These are phyloP conservation scores for Ctenopoma kingsleyae DNA, from an alignment of 2,797 vertebrate species.

Conservation along the genomic window DNA sequence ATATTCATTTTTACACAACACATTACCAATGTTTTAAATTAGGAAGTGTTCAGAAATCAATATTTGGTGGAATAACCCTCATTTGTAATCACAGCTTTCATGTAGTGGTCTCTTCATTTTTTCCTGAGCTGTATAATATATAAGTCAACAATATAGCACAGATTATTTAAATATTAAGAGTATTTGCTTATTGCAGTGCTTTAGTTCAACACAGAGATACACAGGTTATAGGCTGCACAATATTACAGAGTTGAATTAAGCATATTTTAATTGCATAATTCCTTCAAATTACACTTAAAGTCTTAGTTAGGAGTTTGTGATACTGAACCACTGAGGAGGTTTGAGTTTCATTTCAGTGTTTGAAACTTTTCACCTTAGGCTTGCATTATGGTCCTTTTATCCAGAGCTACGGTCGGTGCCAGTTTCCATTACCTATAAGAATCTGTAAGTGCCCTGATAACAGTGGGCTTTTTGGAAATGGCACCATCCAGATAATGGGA, in stretches of 20 bases:
- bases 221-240: not conserved
- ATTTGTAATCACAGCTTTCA: too few relatives aligned
- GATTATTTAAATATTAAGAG: too few relatives aligned
- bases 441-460: conserved; percentile 35
- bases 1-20: too few relatives aligned
- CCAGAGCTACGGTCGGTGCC: not conserved
- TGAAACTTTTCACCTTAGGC: conserved; percentile 32
- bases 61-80: too few relatives aligned
- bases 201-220: not conserved
- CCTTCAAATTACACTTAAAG: not conserved
- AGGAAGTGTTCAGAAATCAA: too few relatives aligned
- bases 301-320: not conserved
- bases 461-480: conserved; percentile 48
- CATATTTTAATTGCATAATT: not conserved
- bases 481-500: conserved; percentile 51
- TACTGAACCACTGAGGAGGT: not conserved
- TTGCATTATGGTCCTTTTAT: conserved; percentile 41
- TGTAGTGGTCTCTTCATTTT: too few relatives aligned
- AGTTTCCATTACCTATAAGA: conserved; percentile 32
- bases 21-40: too few relatives aligned
- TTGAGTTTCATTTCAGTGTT: conserved; percentile 4
- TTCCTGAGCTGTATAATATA: too few relatives aligned
- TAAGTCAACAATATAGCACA: too few relatives aligned
- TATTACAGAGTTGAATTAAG: not conserved
- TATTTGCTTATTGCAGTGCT: too few relatives aligned